Evolutionary conservation across 2,113 vertebrate genomes (phyloP).

Genomic region (Labeo catla): DNA sequence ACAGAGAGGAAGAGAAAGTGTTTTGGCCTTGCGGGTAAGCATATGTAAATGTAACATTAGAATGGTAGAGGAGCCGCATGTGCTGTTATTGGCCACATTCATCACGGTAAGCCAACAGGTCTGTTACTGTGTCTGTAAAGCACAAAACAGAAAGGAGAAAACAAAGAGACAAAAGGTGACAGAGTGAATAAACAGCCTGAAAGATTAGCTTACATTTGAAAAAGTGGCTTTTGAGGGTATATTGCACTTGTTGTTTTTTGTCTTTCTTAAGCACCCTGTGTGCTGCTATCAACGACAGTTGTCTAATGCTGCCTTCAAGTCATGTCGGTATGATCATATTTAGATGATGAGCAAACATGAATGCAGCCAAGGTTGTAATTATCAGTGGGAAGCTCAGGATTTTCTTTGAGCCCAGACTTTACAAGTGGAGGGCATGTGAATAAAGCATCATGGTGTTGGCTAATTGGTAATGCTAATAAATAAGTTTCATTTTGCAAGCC

Average conservation of each 20-base stretch:
- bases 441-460: not conserved
- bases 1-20: not conserved
- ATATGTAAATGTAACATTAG: constrained; percentile 45
- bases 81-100: constrained; percentile 39
- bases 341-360: not conserved
- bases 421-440: not conserved
- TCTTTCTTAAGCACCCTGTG: not conserved
- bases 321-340: constrained; percentile 2
- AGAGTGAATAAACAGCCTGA: not conserved
- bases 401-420: constrained; percentile 6
- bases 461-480: not conserved
- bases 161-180: constrained; percentile 23
- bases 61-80: constrained; percentile 17
- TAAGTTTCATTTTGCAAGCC: not conserved
- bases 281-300: not conserved
- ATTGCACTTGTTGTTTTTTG: constrained; percentile 13
- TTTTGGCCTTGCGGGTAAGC: constrained; percentile 29
- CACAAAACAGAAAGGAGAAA: constrained; percentile 19
- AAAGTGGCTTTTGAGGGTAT: constrained; percentile 14
- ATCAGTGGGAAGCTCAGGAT: not conserved
- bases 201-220: constrained; percentile 4
- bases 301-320: constrained; percentile 15
- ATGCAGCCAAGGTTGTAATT: not conserved
- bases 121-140: constrained; percentile 31
- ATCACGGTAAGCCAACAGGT: constrained; percentile 37